Evolutionary conservation across 2,113 vertebrate species (phyloP).

Genomic region (Entelurus aequoreus): DNA sequence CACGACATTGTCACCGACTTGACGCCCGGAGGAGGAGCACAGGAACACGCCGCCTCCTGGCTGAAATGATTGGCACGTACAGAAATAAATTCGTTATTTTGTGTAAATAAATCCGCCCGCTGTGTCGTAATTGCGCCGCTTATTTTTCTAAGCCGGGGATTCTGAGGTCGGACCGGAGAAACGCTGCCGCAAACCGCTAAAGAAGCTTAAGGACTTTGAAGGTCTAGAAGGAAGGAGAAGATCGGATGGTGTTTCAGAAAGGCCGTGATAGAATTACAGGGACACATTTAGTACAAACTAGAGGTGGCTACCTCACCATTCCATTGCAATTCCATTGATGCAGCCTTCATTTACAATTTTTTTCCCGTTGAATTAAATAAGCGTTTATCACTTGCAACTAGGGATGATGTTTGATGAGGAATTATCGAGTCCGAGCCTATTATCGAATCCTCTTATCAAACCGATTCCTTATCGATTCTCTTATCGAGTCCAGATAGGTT

Average conservation of each 20-base stretch:
- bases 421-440: too few relatives aligned
- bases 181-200: constrained; percentile 47
- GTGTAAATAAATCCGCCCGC: constrained; percentile 67
- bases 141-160: constrained; percentile 65
- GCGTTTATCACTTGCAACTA: too few relatives aligned
- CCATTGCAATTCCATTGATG: too few relatives aligned
- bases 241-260: constrained; percentile 3
- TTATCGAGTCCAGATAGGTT: too few relatives aligned
- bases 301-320: too few relatives aligned
- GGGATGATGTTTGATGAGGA: too few relatives aligned
- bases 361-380: too few relatives aligned
- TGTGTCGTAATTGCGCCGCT: constrained; percentile 66
- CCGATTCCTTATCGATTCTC: too few relatives aligned
- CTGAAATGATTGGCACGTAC: constrained; percentile 69
- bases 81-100: constrained; percentile 72
- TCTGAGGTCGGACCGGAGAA: constrained; percentile 42
- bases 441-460: too few relatives aligned
- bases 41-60: constrained; percentile 49
- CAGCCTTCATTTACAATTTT: too few relatives aligned
- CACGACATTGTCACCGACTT: constrained; percentile 55
- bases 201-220: constrained; percentile 29
- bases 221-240: constrained; percentile 24
- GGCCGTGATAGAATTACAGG: neutral
- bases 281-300: too few relatives aligned
- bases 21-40: constrained; percentile 20